phyloP scores from a whole-genome alignment of 2,113 vertebrate species.

The Tachysurus vachellii region DNA sequence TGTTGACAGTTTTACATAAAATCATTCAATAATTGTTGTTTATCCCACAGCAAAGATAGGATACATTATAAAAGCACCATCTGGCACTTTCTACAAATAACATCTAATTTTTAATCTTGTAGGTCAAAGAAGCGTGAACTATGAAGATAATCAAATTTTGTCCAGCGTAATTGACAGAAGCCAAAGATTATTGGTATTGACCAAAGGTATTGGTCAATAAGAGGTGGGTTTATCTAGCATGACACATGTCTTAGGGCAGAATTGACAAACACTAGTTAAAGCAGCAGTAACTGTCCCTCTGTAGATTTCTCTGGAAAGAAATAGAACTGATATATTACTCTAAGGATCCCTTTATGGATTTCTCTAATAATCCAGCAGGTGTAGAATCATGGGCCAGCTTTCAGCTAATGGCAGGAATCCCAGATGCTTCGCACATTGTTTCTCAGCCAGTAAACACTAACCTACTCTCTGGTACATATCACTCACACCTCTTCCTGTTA shows the following conservation, averaged over 20 bases:
- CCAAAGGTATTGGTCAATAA: conserved; percentile 4
- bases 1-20: neutral
- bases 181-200: neutral
- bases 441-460: conserved; percentile 25
- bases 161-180: neutral
- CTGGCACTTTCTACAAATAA: neutral
- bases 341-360: conserved; percentile 36
- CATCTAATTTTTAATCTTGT: neutral
- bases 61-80: neutral
- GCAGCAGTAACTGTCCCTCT: conserved; percentile 1
- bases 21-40: neutral
- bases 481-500: neutral
- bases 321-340: conserved; percentile 5
- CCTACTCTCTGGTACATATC: conserved; percentile 14
- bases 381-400: conserved; percentile 30
- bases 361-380: conserved; percentile 34
- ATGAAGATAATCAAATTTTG: neutral
- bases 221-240: conserved; percentile 30
- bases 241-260: neutral
- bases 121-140: neutral
- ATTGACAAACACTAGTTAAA: neutral
- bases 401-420: conserved; percentile 26
- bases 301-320: conserved; percentile 17
- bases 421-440: conserved; percentile 34
- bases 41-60: neutral